Evolutionary conservation across 2,113 vertebrate species (phyloP), one percentile per base, ranked within the genome.

Genomic region (Nibea albiflora): DNA sequence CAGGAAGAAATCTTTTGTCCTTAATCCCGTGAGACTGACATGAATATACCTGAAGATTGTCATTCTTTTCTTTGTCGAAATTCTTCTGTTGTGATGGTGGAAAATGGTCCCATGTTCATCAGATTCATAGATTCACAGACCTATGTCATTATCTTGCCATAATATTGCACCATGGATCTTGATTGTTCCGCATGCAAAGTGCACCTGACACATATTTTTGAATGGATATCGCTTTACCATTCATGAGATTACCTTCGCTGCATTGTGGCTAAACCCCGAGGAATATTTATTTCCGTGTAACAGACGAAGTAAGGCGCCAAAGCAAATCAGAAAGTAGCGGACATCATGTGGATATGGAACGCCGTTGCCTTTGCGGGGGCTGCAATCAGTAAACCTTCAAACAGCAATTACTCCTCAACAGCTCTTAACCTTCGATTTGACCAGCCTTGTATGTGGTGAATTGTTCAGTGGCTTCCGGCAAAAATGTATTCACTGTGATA

Each of bases 401-500:
- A 81, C 75, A 88, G 79, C 75, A 90, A 88, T 89, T 89, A 90
- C 87, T 73, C 58, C 79, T 85, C 70, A 83, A 42, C 73, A 76
- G 73, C 78, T 61, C 86, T 85, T 78, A 79, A 75, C 78, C 22
- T n/a, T 74, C 11, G 11, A 31, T 39, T 1, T 62, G 28, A 54
- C 3, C 2, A 52, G 42, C 64, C n/a, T 56, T 28, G 12, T 15
- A 26, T 20, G 15, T 54, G 66, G 64, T 87, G 24, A 76, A 88
- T 83, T 73, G 71, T 69, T 85, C 58, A 44, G 35, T 39, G 65
- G 77, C 54, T 79, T 64, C 28, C 11, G 44, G 75, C 44, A 22
- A 78, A 39, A 75, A 81, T 72, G 11, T 42, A 71, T 67, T 81
- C 73, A 22, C 60, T 22, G 60, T 75, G 52, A 28, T 49, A 73